Evolutionary conservation across 2,888 invertebrate genomes (phyloP).

Genomic region (Yponomeuta malinellus): DNA sequence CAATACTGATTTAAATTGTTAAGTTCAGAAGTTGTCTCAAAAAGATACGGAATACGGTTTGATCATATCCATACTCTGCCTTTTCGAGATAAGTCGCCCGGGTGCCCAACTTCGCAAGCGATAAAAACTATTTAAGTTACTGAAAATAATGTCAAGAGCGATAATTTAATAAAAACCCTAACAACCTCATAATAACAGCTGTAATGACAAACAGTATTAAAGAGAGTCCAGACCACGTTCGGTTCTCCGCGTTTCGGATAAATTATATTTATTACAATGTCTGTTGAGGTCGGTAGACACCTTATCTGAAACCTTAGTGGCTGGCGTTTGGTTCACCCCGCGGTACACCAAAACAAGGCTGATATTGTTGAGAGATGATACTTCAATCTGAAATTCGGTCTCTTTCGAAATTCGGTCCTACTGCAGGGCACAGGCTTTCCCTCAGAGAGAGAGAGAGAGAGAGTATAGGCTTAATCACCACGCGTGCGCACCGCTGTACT

Average conservation of each 20-base stretch:
- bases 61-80: no score
- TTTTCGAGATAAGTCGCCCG: no score
- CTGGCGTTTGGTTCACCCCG: background rate
- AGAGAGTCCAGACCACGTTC: conserved; percentile 6
- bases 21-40: no score
- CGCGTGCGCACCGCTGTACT: no score
- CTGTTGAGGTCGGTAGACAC: conserved; percentile 38
- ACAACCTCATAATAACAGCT: background rate
- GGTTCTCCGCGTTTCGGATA: conserved; percentile 28
- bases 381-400: no score
- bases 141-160: background rate
- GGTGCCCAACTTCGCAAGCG: no score
- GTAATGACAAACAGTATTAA: conserved; percentile 10
- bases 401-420: no score
- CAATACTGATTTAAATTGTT: no score
- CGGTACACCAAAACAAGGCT: background rate
- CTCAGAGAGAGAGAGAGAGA: no score
- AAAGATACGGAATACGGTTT: no score
- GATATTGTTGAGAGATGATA: background rate
- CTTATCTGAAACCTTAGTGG: conserved; percentile 30
- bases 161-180: conserved; percentile 1
- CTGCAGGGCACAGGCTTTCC: no score
- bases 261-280: conserved; percentile 41
- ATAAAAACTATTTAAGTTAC: background rate
- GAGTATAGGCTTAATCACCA: no score